Conservation (phyloP, 2,797 vertebrate genomes). For the Thalassophryne amazonica region DNA sequence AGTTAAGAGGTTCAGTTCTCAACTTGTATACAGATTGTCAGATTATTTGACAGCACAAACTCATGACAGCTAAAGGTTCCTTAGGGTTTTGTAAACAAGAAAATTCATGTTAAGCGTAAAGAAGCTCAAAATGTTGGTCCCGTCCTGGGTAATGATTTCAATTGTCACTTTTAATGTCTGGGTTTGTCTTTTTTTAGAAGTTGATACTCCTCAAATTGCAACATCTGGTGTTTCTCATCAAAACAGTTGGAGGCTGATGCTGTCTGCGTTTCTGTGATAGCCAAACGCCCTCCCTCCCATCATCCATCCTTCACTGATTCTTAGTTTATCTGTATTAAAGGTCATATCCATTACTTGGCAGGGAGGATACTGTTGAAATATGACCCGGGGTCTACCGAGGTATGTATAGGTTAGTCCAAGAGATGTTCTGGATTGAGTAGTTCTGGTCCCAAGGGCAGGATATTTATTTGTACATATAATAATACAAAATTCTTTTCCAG, state of each 20-base stretch:
- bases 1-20: constrained; percentile 4
- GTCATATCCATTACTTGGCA: constrained; percentile 49
- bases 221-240: constrained; percentile 24
- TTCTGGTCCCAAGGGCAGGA: constrained; percentile 25
- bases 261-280: constrained; percentile 36
- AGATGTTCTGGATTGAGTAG: constrained; percentile 10
- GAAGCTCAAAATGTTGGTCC: neutral
- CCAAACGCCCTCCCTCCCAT: constrained; percentile 59
- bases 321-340: constrained; percentile 58
- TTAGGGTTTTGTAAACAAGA: too few relatives aligned
- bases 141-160: constrained; percentile 6
- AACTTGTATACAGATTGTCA: constrained; percentile 18
- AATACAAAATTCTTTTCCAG: constrained; percentile 31
- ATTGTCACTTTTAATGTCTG: constrained; percentile 39
- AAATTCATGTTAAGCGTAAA: constrained; percentile 5
- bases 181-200: constrained; percentile 34
- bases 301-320: constrained; percentile 60
- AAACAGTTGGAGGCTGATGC: constrained; percentile 29
- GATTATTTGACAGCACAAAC: too few relatives aligned
- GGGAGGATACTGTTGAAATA: constrained; percentile 54
- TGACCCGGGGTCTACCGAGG: constrained; percentile 36
- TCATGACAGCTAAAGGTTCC: too few relatives aligned
- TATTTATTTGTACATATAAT: constrained; percentile 37
- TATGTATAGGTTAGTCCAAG: constrained; percentile 53
- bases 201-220: constrained; percentile 35